Evolutionary conservation across 2,113 vertebrate species (phyloP).

Genomic region (Sardina pilchardus): DNA sequence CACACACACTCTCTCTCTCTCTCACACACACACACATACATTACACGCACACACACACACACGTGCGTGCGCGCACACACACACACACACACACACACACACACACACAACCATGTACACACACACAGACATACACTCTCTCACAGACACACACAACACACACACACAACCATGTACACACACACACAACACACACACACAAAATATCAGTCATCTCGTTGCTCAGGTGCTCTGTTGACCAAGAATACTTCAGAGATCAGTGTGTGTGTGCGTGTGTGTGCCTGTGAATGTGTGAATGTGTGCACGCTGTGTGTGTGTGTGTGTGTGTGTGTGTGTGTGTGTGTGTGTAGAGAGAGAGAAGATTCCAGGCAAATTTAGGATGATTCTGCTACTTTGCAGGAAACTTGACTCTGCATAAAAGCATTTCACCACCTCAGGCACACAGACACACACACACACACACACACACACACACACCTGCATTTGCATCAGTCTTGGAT

Average conservation of each 20-base stretch:
- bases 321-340: background rate
- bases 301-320: background rate
- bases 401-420: conserved; percentile 14
- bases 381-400: conserved; percentile 1
- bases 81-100: background rate
- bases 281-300: background rate
- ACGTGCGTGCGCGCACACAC: background rate
- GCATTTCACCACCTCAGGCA: conserved; percentile 9
- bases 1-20: background rate
- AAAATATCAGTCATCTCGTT: background rate
- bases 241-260: background rate
- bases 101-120: background rate
- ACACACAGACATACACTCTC: background rate
- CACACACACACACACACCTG: background rate
- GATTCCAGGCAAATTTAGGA: conserved; percentile 17
- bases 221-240: background rate
- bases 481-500: background rate
- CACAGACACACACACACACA: conserved; percentile 10
- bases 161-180: background rate
- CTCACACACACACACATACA: too few species aligned
- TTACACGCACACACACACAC: background rate
- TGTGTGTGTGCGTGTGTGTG: background rate
- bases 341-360: background rate
- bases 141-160: background rate
- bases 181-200: background rate